phyloP scores from a whole-genome alignment of 2,113 vertebrate genomes.

The Lota lota region DNA sequence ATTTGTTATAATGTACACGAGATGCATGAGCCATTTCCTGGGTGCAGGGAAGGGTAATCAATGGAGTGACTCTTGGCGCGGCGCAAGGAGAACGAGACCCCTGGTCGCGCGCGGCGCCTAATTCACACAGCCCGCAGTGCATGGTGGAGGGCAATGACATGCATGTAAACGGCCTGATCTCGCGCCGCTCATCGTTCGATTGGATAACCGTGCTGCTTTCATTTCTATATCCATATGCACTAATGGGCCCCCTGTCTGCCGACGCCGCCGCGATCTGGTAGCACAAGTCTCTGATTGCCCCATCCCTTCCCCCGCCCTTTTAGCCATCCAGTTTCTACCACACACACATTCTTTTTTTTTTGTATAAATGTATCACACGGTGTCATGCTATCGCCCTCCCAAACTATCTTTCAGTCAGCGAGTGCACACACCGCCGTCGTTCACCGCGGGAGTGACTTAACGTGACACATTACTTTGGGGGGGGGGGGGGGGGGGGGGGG shows the following conservation, averaged over 20 bases:
- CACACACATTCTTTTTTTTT: no score
- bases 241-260: constrained; percentile 7
- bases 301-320: not conserved
- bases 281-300: no score
- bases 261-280: not conserved
- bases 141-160: constrained; percentile 72
- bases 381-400: not conserved
- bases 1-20: constrained; percentile 99
- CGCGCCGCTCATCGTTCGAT: constrained; percentile 47
- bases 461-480: constrained; percentile 19
- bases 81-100: constrained; percentile 67
- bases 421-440: constrained; percentile 11
- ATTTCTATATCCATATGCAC: constrained; percentile 41
- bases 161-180: constrained; percentile 67
- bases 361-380: no score
- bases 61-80: constrained; percentile 85
- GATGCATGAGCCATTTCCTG: constrained; percentile 98
- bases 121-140: constrained; percentile 70
- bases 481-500: no score
- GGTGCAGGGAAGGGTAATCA: constrained; percentile 89
- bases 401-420: constrained; percentile 19
- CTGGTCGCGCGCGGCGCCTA: constrained; percentile 42
- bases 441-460: constrained; percentile 24
- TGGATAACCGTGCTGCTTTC: constrained; percentile 50
- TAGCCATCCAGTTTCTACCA: no score